Percentiles rank a stretch among this genome's conserved stretches.
phyloP scores from a whole-genome alignment of 1,140 invertebrate species.

The Euschistus heros region DNA sequence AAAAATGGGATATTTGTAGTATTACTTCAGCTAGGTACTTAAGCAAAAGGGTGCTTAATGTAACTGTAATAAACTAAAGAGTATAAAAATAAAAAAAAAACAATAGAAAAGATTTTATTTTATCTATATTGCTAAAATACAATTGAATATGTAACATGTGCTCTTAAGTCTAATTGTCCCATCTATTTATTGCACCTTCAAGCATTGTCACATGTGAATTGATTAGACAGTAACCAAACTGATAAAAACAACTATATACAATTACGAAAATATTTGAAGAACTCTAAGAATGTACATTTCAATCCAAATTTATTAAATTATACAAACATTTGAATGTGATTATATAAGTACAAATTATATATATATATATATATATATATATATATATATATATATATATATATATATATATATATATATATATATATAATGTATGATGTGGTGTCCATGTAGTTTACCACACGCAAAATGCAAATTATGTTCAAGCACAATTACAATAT shows the following conservation, averaged over 20 bases:
- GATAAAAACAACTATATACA: constrained; percentile 1
- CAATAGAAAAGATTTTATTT: constrained; percentile 5
- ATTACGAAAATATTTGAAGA: constrained; percentile 12
- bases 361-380: too few relatives aligned
- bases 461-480: not conserved
- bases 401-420: not conserved
- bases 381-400: not conserved
- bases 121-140: constrained; percentile 8
- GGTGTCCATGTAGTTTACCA: too few relatives aligned
- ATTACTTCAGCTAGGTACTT: too few relatives aligned
- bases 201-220: constrained; percentile 2
- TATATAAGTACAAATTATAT: not conserved
- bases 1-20: too few relatives aligned
- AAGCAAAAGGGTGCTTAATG: too few relatives aligned
- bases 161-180: constrained; percentile 3
- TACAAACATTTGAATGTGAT: not conserved
- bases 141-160: constrained; percentile 11
- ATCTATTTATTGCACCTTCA: constrained; percentile 9
- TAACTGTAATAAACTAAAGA: too few relatives aligned
- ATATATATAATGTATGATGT: too few relatives aligned
- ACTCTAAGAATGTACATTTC: constrained; percentile 6
- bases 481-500: constrained; percentile 8
- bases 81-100: not conserved
- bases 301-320: not conserved
- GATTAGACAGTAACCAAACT: not conserved